Percentiles rank a stretch among this genome's conserved stretches.
Evolutionary conservation across 2,888 invertebrate species (phyloP).

Genomic region (Dasypolia templi): DNA sequence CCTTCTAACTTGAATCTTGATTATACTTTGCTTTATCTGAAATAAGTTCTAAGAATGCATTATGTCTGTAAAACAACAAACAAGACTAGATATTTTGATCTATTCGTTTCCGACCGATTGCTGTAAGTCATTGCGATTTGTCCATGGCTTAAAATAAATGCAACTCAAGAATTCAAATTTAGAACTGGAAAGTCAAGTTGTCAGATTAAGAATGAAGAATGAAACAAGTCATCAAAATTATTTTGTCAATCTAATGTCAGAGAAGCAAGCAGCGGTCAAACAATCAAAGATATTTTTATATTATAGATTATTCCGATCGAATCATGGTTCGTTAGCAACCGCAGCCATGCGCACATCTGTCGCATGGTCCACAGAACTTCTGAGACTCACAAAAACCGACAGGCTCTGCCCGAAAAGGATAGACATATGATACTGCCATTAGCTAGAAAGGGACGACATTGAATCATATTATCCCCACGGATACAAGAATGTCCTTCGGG

Average conservation of each 20-base stretch:
- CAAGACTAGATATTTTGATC: conserved; percentile 46
- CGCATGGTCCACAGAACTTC: conserved; percentile 87
- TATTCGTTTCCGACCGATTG: conserved; percentile 41
- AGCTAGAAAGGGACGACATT: conserved; percentile 74
- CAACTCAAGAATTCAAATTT: conserved; percentile 3
- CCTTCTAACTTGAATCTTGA: conserved; percentile 79
- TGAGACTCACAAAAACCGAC: conserved; percentile 88
- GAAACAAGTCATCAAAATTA: conserved; percentile 54
- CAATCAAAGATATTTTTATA: conserved; percentile 82
- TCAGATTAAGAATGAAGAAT: conserved; percentile 24
- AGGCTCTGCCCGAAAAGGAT: conserved; percentile 79
- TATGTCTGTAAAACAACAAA: conserved; percentile 63
- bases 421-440: conserved; percentile 66
- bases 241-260: conserved; percentile 70
- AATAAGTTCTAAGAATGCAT: conserved; percentile 71
- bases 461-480: conserved; percentile 78
- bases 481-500: conserved; percentile 78
- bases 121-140: conserved; percentile 42
- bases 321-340: conserved; percentile 88
- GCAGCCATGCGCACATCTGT: conserved; percentile 89
- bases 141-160: conserved; percentile 26
- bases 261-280: conserved; percentile 82
- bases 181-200: conserved; percentile 15
- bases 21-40: conserved; percentile 75
- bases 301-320: conserved; percentile 89